Evolutionary conservation across 2,113 vertebrate species (phyloP).

Genomic region (Ranitomeya imitator): DNA sequence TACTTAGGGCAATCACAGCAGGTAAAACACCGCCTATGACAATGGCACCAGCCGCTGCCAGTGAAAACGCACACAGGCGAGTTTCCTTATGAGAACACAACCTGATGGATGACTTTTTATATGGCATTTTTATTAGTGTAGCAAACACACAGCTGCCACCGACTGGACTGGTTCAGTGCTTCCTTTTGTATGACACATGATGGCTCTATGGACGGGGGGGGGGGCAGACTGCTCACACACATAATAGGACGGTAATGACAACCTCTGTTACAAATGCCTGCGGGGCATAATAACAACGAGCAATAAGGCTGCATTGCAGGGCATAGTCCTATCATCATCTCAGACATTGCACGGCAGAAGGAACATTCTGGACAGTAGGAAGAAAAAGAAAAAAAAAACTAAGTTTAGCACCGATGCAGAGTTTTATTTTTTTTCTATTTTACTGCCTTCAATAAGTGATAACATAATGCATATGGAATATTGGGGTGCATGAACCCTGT

Average conservation of each 20-base stretch:
- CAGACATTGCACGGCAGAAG: neutral
- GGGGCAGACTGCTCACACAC: neutral
- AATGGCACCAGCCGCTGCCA: neutral
- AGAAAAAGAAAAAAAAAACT: neutral
- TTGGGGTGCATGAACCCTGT: too few species aligned
- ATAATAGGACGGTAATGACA: slow-evolving; percentile 32
- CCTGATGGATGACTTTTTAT: neutral
- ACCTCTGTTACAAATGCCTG: neutral
- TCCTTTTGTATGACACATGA: slow-evolving; percentile 7
- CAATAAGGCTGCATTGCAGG: neutral
- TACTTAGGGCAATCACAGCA: neutral
- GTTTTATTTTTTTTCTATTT: neutral
- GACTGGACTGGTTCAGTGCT: neutral
- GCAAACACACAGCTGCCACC: neutral
- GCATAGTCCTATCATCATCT: neutral
- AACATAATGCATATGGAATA: too few species aligned
- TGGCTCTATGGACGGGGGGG: neutral
- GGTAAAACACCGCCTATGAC: neutral
- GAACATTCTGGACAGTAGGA: neutral
- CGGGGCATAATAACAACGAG: neutral
- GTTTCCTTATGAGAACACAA: neutral
- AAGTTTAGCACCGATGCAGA: neutral
- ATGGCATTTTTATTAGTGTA: slow-evolving; percentile 17
- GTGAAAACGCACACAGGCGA: neutral
- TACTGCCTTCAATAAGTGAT: neutral